Percentiles rank a stretch among this genome's conserved stretches.
phyloP scores from a whole-genome alignment of 2,888 invertebrate species.

The Achlya flavicornis region DNA sequence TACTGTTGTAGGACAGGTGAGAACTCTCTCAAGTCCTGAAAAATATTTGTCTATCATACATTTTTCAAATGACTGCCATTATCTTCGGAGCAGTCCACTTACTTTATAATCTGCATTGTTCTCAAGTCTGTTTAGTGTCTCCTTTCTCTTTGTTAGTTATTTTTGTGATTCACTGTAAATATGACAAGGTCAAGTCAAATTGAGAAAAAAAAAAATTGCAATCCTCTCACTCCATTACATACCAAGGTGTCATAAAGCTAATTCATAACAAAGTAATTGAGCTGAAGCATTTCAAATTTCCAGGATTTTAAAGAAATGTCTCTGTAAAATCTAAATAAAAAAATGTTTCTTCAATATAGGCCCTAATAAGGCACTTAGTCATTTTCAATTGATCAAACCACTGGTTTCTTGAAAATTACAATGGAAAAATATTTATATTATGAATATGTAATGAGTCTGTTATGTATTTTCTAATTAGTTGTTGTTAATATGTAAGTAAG shows the following conservation, averaged over 20 bases:
- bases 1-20: not conserved
- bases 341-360: too few relatives aligned
- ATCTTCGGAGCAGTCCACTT: not conserved
- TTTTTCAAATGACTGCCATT: slow-evolving; percentile 8
- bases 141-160: not conserved
- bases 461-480: too few relatives aligned
- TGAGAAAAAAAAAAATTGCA: not conserved
- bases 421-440: too few relatives aligned
- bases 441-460: too few relatives aligned
- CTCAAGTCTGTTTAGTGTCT: not conserved
- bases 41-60: not conserved
- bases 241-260: not conserved
- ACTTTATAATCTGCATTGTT: not conserved
- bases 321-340: too few relatives aligned
- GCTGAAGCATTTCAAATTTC: too few relatives aligned
- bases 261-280: too few relatives aligned
- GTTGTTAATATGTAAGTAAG: too few relatives aligned
- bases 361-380: too few relatives aligned
- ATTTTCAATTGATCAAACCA: too few relatives aligned
- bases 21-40: not conserved
- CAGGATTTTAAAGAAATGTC: too few relatives aligned
- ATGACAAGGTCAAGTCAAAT: not conserved
- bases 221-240: not conserved
- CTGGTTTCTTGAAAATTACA: too few relatives aligned
- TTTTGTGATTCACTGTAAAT: not conserved